These are phyloP conservation scores for Achatina immaculata DNA, from an alignment of 1,140 invertebrate species.

Conservation along the genomic window DNA sequence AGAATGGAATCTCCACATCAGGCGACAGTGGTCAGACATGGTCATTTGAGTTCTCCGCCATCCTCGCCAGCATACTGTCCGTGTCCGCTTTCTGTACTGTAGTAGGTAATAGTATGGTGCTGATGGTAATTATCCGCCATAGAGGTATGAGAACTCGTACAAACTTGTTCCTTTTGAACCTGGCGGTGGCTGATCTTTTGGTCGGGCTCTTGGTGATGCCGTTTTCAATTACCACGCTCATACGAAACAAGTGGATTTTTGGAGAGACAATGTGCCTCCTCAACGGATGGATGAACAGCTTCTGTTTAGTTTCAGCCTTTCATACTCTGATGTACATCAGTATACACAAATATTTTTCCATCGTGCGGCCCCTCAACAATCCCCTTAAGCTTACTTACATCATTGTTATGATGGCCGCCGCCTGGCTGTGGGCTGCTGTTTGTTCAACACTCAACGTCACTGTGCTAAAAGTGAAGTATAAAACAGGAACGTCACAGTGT, in stretches of 20 bases:
- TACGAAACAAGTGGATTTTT: conserved; percentile 69
- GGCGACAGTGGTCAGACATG: conserved; percentile 35
- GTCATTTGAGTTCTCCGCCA: conserved; percentile 42
- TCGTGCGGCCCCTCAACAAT: conserved; percentile 70
- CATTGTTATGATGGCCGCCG: conserved; percentile 69
- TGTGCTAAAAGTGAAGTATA: conserved; percentile 68
- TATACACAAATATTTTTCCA: conserved; percentile 71
- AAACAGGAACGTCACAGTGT: conserved; percentile 72
- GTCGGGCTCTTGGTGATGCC: conserved; percentile 71
- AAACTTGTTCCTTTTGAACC: conserved; percentile 72
- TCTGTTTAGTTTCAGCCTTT: conserved; percentile 72
- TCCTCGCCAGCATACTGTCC: conserved; percentile 41
- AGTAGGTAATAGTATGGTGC: conserved; percentile 65
- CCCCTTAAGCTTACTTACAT: conserved; percentile 68
- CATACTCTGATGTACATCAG: conserved; percentile 74
- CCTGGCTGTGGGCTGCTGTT: conserved; percentile 71
- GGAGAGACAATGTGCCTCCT: conserved; percentile 63
- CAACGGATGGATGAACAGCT: conserved; percentile 71
- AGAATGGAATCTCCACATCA: too few species aligned
- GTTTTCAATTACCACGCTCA: conserved; percentile 70
- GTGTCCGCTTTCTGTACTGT: conserved; percentile 43
- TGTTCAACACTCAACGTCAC: conserved; percentile 67
- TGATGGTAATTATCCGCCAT: conserved; percentile 67
- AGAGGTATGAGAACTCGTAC: conserved; percentile 72
- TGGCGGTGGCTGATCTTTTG: conserved; percentile 72